A percentile compares a stretch with the other conserved stretches of the same genome.
Conservation (phyloP, 2,797 vertebrate species). For the Crocidura indochinensis region DNA sequence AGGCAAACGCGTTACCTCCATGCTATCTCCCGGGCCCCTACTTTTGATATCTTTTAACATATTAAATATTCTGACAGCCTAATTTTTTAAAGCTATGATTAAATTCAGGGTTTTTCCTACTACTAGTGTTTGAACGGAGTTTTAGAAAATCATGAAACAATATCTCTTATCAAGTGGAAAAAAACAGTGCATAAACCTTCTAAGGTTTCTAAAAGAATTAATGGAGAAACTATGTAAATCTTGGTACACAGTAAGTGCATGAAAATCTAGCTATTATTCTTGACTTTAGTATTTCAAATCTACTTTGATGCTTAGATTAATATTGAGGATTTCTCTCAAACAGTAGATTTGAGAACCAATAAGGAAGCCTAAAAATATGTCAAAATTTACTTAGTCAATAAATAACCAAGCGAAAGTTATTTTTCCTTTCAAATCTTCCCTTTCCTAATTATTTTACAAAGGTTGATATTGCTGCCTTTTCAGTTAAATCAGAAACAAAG, state of each 20-base stretch:
- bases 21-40: too few relatives aligned
- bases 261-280: background rate
- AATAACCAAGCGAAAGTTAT: background rate
- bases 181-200: background rate
- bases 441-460: constrained; percentile 1
- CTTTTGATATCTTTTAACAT: background rate
- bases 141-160: background rate
- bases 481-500: background rate
- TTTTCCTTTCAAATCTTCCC: background rate
- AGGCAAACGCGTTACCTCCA: too few relatives aligned
- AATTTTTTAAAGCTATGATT: background rate
- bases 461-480: background rate
- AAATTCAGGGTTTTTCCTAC: background rate
- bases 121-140: background rate
- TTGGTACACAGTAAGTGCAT: background rate
- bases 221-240: background rate
- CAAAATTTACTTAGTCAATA: background rate
- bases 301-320: background rate
- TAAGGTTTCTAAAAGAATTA: background rate
- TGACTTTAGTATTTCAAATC: background rate
- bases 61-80: background rate
- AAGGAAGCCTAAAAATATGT: background rate
- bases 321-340: background rate
- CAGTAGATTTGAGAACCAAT: background rate
- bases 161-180: background rate